Conservation (phyloP, 2,797 vertebrate genomes). For the Catharus ustulatus region DNA sequence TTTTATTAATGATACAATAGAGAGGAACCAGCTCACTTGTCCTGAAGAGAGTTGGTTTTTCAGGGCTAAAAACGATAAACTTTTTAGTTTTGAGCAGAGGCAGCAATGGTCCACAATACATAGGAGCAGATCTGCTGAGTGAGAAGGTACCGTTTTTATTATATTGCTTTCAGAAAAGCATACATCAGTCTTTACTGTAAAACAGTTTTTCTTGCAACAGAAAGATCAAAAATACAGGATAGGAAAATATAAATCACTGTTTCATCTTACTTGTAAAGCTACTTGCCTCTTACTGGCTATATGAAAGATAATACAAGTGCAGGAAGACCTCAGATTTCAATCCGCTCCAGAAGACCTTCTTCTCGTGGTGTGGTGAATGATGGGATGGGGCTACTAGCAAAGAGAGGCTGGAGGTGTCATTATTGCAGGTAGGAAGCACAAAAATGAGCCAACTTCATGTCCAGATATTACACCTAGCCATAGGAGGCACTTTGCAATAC, state of each 20-base stretch:
- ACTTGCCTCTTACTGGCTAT: not conserved
- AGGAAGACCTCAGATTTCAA: not conserved
- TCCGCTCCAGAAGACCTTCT: not conserved
- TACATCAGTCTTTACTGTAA: not conserved
- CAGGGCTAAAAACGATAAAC: not conserved
- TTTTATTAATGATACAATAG: not conserved
- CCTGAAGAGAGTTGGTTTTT: not conserved
- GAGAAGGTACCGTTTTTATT: slow-evolving; percentile 15
- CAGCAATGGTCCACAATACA: not conserved
- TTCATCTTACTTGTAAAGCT: not conserved
- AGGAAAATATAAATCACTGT: not conserved
- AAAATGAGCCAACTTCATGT: not conserved
- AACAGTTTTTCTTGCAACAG: not conserved
- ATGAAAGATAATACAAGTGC: not conserved
- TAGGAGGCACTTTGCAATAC: not conserved
- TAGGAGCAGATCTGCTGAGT: slow-evolving; percentile 13
- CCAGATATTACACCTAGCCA: not conserved
- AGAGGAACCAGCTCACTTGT: not conserved
- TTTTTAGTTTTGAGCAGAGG: not conserved
- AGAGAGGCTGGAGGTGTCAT: not conserved
- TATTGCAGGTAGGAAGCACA: not conserved
- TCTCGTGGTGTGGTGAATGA: not conserved
- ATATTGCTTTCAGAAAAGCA: not conserved
- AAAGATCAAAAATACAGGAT: slow-evolving; percentile 5
- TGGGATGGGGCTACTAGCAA: not conserved